A percentile compares a stretch with the other conserved stretches of the same genome.
Conservation (phyloP, 2,797 vertebrate genomes). For the Nasua narica region DNA sequence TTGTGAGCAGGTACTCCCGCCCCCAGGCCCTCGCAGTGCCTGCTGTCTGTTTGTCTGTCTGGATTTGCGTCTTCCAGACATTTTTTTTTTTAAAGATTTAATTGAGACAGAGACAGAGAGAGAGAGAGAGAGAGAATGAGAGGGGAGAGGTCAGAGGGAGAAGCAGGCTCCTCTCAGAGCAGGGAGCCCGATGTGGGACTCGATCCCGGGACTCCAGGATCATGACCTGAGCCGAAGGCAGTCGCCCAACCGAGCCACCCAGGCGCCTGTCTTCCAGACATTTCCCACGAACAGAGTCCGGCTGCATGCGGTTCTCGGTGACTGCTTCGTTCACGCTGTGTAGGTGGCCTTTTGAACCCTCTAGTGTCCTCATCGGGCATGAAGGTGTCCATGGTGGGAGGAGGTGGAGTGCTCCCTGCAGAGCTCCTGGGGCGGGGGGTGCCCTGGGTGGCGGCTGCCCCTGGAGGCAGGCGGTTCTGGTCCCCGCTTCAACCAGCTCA, state of each 20-base stretch:
- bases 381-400: neutral
- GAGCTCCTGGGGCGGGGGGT: too few species aligned
- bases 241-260: too few species aligned
- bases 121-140: too few species aligned
- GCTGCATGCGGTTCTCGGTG: accelerated
- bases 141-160: too few species aligned
- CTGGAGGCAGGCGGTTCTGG: neutral
- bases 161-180: too few species aligned
- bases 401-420: accelerated
- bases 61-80: neutral
- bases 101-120: too few species aligned
- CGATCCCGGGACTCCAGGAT: too few species aligned
- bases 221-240: too few species aligned
- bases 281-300: accelerated
- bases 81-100: too few species aligned
- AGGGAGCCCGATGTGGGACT: too few species aligned
- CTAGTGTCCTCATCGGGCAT: accelerated
- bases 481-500: neutral
- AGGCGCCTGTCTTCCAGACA: neutral
- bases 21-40: neutral
- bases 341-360: neutral
- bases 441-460: neutral
- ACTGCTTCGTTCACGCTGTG: neutral
- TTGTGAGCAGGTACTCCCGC: neutral
- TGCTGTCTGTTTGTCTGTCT: neutral